Evolutionary conservation across 37 sponge, comb jelly and placozoan species (phyloP).

Genomic region (Beroe ovata): DNA sequence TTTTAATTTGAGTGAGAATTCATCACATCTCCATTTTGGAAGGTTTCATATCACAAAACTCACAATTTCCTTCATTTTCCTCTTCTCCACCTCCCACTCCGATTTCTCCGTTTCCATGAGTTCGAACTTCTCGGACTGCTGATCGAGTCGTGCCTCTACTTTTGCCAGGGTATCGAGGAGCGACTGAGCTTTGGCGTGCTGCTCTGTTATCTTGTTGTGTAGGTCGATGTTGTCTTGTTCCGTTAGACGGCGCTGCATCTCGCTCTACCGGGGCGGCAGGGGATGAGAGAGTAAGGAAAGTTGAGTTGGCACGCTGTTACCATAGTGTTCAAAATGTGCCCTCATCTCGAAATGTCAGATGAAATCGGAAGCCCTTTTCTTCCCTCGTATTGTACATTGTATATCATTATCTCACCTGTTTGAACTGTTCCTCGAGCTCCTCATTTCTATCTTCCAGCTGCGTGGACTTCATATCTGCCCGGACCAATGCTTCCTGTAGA

Average conservation of each 20-base stretch:
- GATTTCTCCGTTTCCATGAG: conserved; percentile 5
- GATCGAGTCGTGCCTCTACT: conserved; percentile 14
- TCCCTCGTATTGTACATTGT: no score
- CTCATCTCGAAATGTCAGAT: no score
- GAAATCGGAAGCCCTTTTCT: no score
- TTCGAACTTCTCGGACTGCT: not conserved
- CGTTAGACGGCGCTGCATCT: not conserved
- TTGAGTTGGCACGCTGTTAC: no score
- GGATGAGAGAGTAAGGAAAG: no score
- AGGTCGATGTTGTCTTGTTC: conserved; percentile 56
- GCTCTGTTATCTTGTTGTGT: conserved; percentile 19
- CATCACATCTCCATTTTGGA: no score
- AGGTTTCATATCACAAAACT: not conserved
- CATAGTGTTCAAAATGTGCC: no score
- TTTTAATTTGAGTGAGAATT: no score
- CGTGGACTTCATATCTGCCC: conserved; percentile 46
- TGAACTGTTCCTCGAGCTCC: conserved; percentile 38
- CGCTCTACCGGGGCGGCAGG: not conserved
- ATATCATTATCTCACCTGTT: conserved; percentile 19
- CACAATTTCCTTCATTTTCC: conserved; percentile 34
- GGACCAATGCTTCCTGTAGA: conserved; percentile 47
- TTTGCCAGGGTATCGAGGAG: conserved; percentile 52
- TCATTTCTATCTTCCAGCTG: not conserved
- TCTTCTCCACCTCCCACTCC: conserved; percentile 12
- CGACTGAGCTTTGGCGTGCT: not conserved